A percentile compares a stretch with the other conserved stretches of the same genome.
Evolutionary conservation across 2,888 invertebrate species (phyloP).

Genomic region (Dyspetes luteomarginatus): DNA sequence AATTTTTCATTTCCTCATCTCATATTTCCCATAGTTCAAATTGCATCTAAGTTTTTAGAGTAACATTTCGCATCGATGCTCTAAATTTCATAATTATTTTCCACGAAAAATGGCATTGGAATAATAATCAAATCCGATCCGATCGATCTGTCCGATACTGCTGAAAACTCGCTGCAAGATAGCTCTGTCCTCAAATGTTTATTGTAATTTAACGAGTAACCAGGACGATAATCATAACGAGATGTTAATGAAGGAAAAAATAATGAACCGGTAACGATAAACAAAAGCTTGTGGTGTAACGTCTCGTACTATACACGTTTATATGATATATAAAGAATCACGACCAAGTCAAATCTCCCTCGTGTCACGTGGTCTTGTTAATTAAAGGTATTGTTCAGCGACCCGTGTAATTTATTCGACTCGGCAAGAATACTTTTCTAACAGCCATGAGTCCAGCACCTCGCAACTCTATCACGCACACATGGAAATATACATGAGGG

Average conservation of each 20-base stretch:
- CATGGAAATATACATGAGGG: neutral
- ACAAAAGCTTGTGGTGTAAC: conserved; percentile 41
- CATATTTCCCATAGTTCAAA: too few relatives aligned
- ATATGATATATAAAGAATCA: conserved; percentile 53
- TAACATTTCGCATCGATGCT: too few relatives aligned
- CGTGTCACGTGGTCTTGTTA: conserved; percentile 50
- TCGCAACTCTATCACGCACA: conserved; percentile 17
- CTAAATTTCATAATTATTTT: neutral
- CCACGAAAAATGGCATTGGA: neutral
- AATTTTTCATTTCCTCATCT: too few relatives aligned
- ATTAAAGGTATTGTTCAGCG: conserved; percentile 64
- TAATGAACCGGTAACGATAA: conserved; percentile 24
- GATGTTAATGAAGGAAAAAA: conserved; percentile 31
- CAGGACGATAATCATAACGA: conserved; percentile 30
- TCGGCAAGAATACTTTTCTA: conserved; percentile 56
- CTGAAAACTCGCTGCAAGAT: neutral
- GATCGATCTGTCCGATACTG: neutral
- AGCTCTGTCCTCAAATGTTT: conserved; percentile 10
- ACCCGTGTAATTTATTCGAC: conserved; percentile 63
- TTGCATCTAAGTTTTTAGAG: too few relatives aligned
- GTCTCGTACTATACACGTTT: conserved; percentile 1
- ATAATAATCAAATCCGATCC: neutral
- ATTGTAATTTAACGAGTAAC: conserved; percentile 24
- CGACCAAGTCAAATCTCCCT: conserved; percentile 47
- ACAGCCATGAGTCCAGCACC: conserved; percentile 38